Conservation (phyloP, 92 coral and sea anemone genomes). For the Actinostola sp. region DNA sequence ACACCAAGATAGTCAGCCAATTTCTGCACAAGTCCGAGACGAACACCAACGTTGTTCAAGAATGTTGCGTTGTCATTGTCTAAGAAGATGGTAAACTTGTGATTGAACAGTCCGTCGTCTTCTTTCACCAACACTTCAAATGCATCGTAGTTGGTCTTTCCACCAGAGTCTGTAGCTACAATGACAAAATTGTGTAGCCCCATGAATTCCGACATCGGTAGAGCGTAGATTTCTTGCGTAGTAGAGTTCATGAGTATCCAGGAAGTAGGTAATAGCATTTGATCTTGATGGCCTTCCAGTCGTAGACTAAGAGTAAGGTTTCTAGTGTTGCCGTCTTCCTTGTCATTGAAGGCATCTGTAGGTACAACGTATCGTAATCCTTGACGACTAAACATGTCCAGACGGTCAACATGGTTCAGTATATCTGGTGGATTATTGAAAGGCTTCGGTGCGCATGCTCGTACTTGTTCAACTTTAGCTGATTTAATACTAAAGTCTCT, state of each 20-base stretch:
- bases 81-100: slow-evolving; percentile 63
- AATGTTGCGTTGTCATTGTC: slow-evolving; percentile 70
- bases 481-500: slow-evolving; percentile 29
- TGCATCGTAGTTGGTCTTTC: slow-evolving; percentile 60
- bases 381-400: slow-evolving; percentile 53
- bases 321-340: slow-evolving; percentile 60
- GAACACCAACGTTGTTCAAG: slow-evolving; percentile 67
- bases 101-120: slow-evolving; percentile 60
- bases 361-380: slow-evolving; percentile 60
- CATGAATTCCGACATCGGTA: slow-evolving; percentile 52
- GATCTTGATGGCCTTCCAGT: slow-evolving; percentile 27
- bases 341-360: slow-evolving; percentile 56
- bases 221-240: slow-evolving; percentile 74
- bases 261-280: slow-evolving; percentile 30
- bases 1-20: slow-evolving; percentile 69
- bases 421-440: slow-evolving; percentile 51
- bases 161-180: slow-evolving; percentile 71
- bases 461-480: slow-evolving; percentile 34
- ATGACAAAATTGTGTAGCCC: slow-evolving; percentile 70
- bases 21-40: slow-evolving; percentile 65
- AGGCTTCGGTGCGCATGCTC: slow-evolving; percentile 17
- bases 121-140: slow-evolving; percentile 64
- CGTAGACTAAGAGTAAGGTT: slow-evolving; percentile 55
- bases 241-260: slow-evolving; percentile 69
- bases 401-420: slow-evolving; percentile 52